Evolutionary conservation across 1,140 invertebrate species (phyloP), one percentile per base, ranked within the genome.

Genomic region (Pseudoatta argentina): DNA sequence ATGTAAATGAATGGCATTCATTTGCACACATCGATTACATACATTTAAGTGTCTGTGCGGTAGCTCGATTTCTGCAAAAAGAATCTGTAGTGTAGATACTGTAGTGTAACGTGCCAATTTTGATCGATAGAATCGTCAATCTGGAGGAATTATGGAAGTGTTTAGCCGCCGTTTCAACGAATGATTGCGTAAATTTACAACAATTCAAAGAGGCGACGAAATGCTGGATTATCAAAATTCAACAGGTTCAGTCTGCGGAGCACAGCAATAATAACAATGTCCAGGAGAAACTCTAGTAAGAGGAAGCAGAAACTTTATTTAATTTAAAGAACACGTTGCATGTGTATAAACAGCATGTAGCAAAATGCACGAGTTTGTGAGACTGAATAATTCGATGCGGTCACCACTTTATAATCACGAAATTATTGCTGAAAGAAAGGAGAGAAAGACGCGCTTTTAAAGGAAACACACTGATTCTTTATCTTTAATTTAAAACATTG

Each of bases 171-270:
- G 24, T 48, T 16, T 75, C 79, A n/a, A 24, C 39, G 14, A 51
- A 63, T 12, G 39, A 61, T 3, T n/a, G 30, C n/a, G 79, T 83
- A 14, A 75, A 34, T 73, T 21, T 83, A 27, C n/a, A 16, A 16
- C 79, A 83, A 12, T 83, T 83, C 67, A 83, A 75, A n/a, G 69
- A 83, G 24, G 69, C 69, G 24, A 61, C 79, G 1, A 83, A 83
- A 21, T n/a, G 24, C 14, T 83, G 79, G 79, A 73, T 83, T 24
- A 18, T 14, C 24, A 61, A 83, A 3, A 7, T 61, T 16, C 48
- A 51, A 34, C 39, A 66, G 18, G 18, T 51, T 55, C 76, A 59
- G 6, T 30, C 79, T 53, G n/a, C 12, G 24, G 66, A 61, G 24
- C 39, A 75, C 39, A 8, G 18, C 34, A 39, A 24, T 48, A 83